Evolutionary conservation across 2,888 invertebrate species (phyloP).

Genomic region (Stomorhina lunata): DNA sequence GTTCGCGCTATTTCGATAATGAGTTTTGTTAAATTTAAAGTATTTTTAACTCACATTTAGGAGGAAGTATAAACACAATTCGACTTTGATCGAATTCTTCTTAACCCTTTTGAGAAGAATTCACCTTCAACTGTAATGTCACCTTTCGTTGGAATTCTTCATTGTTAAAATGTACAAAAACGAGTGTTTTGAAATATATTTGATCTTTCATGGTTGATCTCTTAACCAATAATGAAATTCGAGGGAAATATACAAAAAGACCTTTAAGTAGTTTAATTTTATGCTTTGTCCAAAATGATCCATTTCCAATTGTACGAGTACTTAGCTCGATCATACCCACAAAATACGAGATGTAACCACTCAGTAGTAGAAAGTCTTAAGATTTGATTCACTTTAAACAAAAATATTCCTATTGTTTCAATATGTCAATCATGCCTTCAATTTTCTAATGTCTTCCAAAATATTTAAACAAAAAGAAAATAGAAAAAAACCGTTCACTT

Average conservation of each 20-base stretch:
- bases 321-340: too few species aligned
- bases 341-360: not conserved
- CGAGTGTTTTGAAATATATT: not conserved
- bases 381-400: slow-evolving; percentile 43
- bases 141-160: slow-evolving; percentile 26
- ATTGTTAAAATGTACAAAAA: slow-evolving; percentile 3
- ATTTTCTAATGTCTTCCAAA: slow-evolving; percentile 35
- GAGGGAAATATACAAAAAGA: slow-evolving; percentile 14
- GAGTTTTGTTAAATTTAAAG: too few species aligned
- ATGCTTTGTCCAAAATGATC: slow-evolving; percentile 37
- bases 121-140: slow-evolving; percentile 36
- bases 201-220: not conserved
- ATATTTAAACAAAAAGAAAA: not conserved
- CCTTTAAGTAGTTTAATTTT: slow-evolving; percentile 51
- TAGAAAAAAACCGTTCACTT: slow-evolving; percentile 39
- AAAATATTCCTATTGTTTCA: slow-evolving; percentile 55
- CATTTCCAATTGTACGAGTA: slow-evolving; percentile 8
- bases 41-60: too few species aligned
- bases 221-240: not conserved
- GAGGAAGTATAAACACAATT: not conserved
- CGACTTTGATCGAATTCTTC: not conserved
- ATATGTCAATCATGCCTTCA: slow-evolving; percentile 59
- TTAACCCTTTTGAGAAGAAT: not conserved
- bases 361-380: slow-evolving; percentile 48
- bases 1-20: too few species aligned